Conservation (phyloP, 2,113 vertebrate genomes). For the Amphiprion percula region DNA sequence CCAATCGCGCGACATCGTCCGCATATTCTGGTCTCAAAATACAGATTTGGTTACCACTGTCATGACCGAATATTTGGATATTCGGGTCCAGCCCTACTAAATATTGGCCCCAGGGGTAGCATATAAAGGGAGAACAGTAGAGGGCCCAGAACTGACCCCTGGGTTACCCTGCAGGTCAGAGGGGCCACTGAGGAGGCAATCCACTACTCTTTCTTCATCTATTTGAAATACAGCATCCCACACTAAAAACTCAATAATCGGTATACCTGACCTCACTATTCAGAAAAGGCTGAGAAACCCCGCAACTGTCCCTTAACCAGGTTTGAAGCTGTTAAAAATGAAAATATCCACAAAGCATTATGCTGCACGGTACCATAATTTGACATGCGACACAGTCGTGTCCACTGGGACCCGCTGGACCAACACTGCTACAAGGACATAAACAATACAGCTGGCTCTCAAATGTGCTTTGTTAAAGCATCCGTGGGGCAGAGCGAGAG, state of each 20-base stretch:
- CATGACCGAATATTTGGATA: too few relatives aligned
- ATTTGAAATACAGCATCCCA: background rate
- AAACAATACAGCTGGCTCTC: conserved; percentile 37
- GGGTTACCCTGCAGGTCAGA: too few relatives aligned
- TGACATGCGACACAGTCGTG: background rate
- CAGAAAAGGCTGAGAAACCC: background rate
- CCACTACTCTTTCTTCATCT: background rate
- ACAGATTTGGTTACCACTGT: too few relatives aligned
- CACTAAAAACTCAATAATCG: background rate
- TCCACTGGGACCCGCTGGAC: conserved; percentile 40
- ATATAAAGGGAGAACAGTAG: too few relatives aligned
- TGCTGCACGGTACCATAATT: background rate
- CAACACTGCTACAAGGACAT: conserved; percentile 39
- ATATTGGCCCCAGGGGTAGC: too few relatives aligned
- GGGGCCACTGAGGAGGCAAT: too few relatives aligned
- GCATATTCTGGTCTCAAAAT: too few relatives aligned
- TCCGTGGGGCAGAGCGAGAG: conserved; percentile 29
- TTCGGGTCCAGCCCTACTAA: too few relatives aligned
- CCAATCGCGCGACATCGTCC: too few relatives aligned
- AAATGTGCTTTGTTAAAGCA: conserved; percentile 65
- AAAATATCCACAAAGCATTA: conserved; percentile 10
- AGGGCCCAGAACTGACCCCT: too few relatives aligned
- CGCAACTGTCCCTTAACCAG: background rate
- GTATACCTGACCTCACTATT: background rate
- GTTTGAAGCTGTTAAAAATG: conserved; percentile 1